Base-by-base conservation (phyloP, 2,888 invertebrate genomes). In the Mythimna vitellina region DNA sequence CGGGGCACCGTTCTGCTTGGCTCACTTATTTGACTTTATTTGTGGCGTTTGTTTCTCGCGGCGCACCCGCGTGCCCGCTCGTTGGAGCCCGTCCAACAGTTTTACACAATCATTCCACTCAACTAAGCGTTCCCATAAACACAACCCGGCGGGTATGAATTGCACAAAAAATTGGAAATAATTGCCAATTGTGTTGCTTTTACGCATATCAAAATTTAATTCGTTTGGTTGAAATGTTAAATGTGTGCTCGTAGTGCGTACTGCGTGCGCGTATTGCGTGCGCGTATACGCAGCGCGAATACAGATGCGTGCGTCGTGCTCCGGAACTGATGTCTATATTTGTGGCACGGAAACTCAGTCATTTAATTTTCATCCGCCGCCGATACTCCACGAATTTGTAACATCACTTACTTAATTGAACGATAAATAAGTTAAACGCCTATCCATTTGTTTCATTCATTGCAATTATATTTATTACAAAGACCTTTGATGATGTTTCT, bases 21-120 rank as follows among this genome's bases (percentile, higher is more conserved):
- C 91, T 93, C 93, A 93, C 92, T 93, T 94, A 94, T 95, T 95
- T 93, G 94, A 94, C 94, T 95, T 94, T 95, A 95, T 95, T 95
- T 93, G 94, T 90, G 91, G 92, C 93, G 93, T 93, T 95, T 94
- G 94, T 93, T 93, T 89, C 91, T 89, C 90, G 89, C 77, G 73
- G 86, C 75, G 65, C 90, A 88, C 90, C 90, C 91, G 86, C 78
- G 76, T 89, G 87, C 89, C 89, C 91, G 89, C 91, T 88, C 89
- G 93, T 93, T 96, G 96, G 96, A 95, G 90, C 86, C 87, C 84
- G 90, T 94, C 96, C 96, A 96, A 96, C 93, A 93, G 93, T 94
- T 96, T 96, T 96, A 96, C 95, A 96, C 95, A 96, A 96, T 96
- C 95, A 96, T 96, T 96, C 95, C 96, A 96, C 94, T 96, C 95